These are phyloP conservation scores for Xenus cinereus DNA, from an alignment of 2,113 vertebrate genomes.

Conservation along the genomic window DNA sequence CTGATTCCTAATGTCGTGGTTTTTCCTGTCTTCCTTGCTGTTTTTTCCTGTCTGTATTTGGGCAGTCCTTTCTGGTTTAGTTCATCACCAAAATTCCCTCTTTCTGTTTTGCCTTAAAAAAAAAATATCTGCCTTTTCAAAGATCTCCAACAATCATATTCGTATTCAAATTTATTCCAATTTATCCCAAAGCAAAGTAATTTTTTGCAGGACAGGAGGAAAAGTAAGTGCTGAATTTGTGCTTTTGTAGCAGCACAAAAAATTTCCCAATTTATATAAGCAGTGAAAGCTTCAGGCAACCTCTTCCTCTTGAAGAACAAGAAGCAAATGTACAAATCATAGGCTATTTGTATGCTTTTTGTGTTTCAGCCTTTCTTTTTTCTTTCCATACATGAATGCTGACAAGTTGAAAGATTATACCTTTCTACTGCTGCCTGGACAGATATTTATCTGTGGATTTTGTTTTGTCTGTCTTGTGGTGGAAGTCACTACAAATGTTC, in stretches of 20 bases:
- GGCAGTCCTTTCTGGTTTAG: not conserved
- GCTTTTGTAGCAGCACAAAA: not conserved
- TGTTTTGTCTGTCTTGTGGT: conserved; percentile 3
- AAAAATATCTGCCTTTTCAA: not conserved
- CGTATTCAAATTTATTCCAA: not conserved
- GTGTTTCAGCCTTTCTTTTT: not conserved
- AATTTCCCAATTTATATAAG: not conserved
- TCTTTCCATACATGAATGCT: not conserved
- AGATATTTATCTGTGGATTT: conserved; percentile 9
- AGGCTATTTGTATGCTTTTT: not conserved
- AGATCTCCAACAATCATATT: not conserved
- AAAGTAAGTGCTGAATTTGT: not conserved
- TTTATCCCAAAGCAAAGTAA: not conserved
- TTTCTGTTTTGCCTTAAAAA: not conserved
- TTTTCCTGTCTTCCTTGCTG: not conserved
- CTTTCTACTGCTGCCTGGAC: not conserved
- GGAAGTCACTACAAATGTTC: not conserved
- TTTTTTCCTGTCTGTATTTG: not conserved
- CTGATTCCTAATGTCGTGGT: not conserved
- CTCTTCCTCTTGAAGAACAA: not conserved
- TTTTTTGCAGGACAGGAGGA: not conserved
- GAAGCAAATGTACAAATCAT: not conserved
- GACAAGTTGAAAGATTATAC: conserved; percentile 13
- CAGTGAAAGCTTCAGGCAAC: not conserved
- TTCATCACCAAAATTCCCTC: not conserved